phyloP scores from a whole-genome alignment of 1,140 invertebrate species.

The Apolygus lucorum region DNA sequence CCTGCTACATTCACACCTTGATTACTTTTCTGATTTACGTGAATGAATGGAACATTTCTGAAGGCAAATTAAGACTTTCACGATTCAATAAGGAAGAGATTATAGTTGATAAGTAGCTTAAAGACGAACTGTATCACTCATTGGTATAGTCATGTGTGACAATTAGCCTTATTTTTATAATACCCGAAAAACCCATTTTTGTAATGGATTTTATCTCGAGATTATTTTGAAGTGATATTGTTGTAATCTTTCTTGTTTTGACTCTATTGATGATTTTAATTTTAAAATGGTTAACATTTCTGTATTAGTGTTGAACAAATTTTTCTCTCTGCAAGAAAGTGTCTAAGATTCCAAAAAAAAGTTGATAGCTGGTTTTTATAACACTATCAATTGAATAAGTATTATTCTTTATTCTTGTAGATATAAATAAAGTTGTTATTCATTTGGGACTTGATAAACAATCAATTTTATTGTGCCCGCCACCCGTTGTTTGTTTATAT shows the following conservation, averaged over 20 bases:
- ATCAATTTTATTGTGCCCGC: too few relatives aligned
- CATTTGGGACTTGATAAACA: conserved; percentile 7
- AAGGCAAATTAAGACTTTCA: not conserved
- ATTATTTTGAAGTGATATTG: not conserved
- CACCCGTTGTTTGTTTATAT: too few relatives aligned
- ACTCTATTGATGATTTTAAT: conserved; percentile 2
- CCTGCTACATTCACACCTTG: too few relatives aligned
- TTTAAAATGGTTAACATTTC: not conserved
- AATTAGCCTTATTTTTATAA: not conserved
- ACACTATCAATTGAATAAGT: not conserved
- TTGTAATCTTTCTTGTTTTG: not conserved
- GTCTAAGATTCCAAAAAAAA: not conserved
- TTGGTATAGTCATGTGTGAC: not conserved
- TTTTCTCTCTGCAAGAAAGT: not conserved
- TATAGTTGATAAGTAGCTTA: not conserved
- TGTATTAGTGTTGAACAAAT: conserved; percentile 6
- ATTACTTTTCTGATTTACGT: not conserved
- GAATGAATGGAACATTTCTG: not conserved
- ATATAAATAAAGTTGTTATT: conserved; percentile 14
- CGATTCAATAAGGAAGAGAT: not conserved
- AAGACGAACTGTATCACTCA: not conserved
- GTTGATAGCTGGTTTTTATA: not conserved
- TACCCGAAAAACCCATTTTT: not conserved
- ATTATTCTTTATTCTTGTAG: conserved; percentile 8
- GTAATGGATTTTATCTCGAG: not conserved